Conservation (phyloP, 2,888 invertebrate species). For the Epistrophe grossulariae region DNA sequence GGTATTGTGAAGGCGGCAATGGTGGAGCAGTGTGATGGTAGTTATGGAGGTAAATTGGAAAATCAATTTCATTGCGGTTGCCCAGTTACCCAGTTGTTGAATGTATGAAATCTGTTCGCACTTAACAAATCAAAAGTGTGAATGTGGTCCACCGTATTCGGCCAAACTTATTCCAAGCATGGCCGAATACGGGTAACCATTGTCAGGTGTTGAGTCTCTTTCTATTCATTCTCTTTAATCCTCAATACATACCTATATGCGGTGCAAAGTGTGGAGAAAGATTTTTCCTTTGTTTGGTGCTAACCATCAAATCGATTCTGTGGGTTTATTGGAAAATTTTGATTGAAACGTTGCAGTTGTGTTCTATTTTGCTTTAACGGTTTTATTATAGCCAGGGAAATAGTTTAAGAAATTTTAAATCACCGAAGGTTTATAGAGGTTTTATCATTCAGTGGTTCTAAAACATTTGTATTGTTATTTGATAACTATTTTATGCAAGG, state of each 20-base stretch:
- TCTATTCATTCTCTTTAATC: too few relatives aligned
- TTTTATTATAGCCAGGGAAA: not conserved
- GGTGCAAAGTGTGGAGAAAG: not conserved
- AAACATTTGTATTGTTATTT: too few relatives aligned
- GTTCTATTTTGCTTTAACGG: not conserved
- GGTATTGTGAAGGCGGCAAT: too few relatives aligned
- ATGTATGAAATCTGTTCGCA: slow-evolving; percentile 61
- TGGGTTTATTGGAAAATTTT: not conserved
- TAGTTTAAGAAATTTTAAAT: not conserved
- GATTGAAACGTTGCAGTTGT: slow-evolving; percentile 16
- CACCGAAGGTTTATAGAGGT: too few relatives aligned
- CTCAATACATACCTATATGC: not conserved
- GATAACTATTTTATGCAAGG: too few relatives aligned
- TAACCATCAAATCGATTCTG: slow-evolving; percentile 6
- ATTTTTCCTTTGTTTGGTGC: not conserved
- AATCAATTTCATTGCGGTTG: slow-evolving; percentile 63
- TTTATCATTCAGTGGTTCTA: too few relatives aligned
- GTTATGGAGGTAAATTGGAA: slow-evolving; percentile 20
- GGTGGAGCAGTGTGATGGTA: not conserved
- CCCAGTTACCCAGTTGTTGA: slow-evolving; percentile 19
- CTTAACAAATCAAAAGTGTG: slow-evolving; percentile 64
- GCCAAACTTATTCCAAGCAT: slow-evolving; percentile 49
- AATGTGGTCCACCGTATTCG: slow-evolving; percentile 45
- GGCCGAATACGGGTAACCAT: slow-evolving; percentile 16
- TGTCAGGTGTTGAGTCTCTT: slow-evolving; percentile 10